Base-by-base conservation (phyloP, 2,888 invertebrate species). In the Resseliella maxima region DNA sequence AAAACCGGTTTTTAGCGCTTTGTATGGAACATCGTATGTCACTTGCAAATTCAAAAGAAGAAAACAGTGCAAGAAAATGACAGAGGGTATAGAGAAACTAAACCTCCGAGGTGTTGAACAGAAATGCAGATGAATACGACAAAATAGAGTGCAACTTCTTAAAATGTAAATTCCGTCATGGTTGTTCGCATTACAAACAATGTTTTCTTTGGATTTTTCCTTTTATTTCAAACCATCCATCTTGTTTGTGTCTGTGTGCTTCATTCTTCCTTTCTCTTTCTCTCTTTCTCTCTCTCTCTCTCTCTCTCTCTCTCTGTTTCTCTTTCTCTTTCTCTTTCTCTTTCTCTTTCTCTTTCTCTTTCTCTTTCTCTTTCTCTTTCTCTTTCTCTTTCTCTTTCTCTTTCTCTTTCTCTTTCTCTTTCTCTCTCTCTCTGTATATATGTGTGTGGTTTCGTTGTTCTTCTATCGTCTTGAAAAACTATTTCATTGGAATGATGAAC, bases 101-200 rank as follows among this genome's bases (percentile, higher is more conserved):
- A 35, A 72, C 31, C 31, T 72, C 18, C 3, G 35, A 72, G 31
- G 27, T 15, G 72, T 31, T 72, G 31, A 31, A 18, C 15, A 15
- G 18, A 31, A 72, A 72, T 15, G 50, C 31, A 15, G 31, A 72
- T 72, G 72, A 72, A 72, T 31, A 72, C 10, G 31, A 15, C 27
- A 59, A 59, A 59, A 59, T 31, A 31, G 8, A 72, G 18, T 72
- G 72, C 31, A 72, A 72, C 72, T 72, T 31, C 35, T 72, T 31
- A 72, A 72, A 72, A 72, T 72, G 72, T 35, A 72, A 72, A 72
- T 72, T 31, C 31, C 15, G 31, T 35, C n/a, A 12, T 72, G 35
- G 31, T 2, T 72, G 24, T 59, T 59, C 24, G 59, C 27, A 12
- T 59, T 24, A 50, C 15, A 6, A 50, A 12, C 41, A 8, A 8